Base-by-base conservation (phyloP, 2,888 invertebrate species). In the Endomychus coccineus region DNA sequence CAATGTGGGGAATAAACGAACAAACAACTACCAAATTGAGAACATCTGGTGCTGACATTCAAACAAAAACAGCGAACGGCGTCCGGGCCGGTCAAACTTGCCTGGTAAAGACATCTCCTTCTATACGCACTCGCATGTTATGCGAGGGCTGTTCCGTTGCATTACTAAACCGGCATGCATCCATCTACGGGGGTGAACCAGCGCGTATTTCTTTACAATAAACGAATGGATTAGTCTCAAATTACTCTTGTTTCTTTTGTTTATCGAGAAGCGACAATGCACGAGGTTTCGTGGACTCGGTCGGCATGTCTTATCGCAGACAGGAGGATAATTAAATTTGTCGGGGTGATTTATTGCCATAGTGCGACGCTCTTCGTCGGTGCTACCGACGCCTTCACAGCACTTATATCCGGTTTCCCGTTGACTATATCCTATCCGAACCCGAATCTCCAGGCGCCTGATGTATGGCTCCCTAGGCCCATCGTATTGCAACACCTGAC, bases 311-410 rank as follows among this genome's bases (percentile, higher is more conserved):
- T 70, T 70, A 70, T 70, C 69, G 64, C 62, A 66, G 69, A 69
- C 68, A 67, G 66, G 65, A 68, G 68, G 71, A 70, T 71, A 71
- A 71, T 71, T 71, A 70, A 71, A 71, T 71, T 71, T 71, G 70
- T 71, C 70, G 64, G 59, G 55, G 67, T 70, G 70, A 71, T 71
- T 70, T 71, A 71, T 69, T 61, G 66, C 55, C 57, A 52, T 52
- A 49, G 46, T 43, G 45, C 43, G 36, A 44, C 44, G 47, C 27
- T 37, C 38, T 35, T 30, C 34, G 41, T 45, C 36, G 45, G 47
- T 40, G 41, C 41, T 45, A 41, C 40, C 49, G 48, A 43, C 51
- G 50, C 46, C 54, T 54, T 53, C 53, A 45, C 54, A 53, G 52
- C 54, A 48, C 54, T 60, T 56, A 56, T 58, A 59, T 60, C 58